These are phyloP conservation scores for Laothoe populi DNA, from an alignment of 2,888 invertebrate genomes.

Conservation along the genomic window DNA sequence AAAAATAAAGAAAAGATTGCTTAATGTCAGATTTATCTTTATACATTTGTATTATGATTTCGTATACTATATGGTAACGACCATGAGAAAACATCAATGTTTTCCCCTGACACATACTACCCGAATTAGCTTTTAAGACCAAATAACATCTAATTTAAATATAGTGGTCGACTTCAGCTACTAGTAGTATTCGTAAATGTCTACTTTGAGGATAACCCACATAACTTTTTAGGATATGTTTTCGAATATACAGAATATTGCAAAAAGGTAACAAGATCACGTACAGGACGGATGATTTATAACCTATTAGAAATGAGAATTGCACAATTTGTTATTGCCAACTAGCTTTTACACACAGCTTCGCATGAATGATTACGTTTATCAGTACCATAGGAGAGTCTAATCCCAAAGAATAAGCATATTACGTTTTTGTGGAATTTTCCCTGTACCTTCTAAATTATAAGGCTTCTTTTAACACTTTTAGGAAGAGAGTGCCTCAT, in stretches of 20 bases:
- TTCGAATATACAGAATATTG: neutral
- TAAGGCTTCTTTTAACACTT: neutral
- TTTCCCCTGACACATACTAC: neutral
- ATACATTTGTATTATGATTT: neutral
- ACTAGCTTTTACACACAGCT: no score
- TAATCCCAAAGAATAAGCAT: no score
- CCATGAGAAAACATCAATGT: constrained; percentile 5
- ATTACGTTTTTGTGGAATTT: no score
- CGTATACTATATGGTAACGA: constrained; percentile 1
- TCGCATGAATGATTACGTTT: no score
- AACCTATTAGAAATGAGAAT: no score
- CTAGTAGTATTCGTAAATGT: constrained; percentile 13
- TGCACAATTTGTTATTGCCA: no score
- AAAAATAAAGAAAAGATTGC: neutral
- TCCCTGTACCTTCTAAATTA: no score
- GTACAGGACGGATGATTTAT: no score
- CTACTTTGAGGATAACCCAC: constrained; percentile 2
- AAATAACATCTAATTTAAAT: constrained; percentile 18
- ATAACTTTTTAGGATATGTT: constrained; percentile 6
- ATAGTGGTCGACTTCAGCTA: neutral
- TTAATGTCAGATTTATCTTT: neutral
- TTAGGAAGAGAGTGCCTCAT: neutral
- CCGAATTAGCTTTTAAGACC: constrained; percentile 11
- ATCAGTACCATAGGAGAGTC: no score
- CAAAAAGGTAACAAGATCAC: no score